Percentiles rank a stretch among this genome's conserved stretches.
phyloP scores from a whole-genome alignment of 2,888 invertebrate species.

The Ypsolopha scabrella region DNA sequence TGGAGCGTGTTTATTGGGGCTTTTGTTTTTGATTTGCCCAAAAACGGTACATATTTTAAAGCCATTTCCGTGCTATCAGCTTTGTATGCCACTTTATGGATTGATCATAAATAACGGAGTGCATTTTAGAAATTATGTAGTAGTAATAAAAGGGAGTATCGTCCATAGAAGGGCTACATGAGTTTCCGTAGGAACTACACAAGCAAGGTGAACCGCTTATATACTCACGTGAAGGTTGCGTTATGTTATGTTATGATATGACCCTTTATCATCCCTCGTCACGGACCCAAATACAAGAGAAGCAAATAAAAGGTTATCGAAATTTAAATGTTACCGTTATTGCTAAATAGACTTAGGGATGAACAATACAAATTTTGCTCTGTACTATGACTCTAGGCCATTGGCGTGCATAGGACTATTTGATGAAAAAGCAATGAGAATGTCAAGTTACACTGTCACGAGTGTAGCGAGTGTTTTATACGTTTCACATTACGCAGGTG shows the following conservation, averaged over 20 bases:
- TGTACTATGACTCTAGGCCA: slow-evolving; percentile 6
- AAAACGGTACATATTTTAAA: too few species aligned
- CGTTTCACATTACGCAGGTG: too few species aligned
- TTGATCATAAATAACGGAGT: too few species aligned
- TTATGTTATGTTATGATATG: too few species aligned
- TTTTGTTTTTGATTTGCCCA: not conserved
- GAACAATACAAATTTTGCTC: slow-evolving; percentile 6
- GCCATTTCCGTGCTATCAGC: too few species aligned
- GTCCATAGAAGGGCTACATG: slow-evolving; percentile 49
- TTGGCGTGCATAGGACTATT: slow-evolving; percentile 2
- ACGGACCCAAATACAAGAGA: slow-evolving; percentile 28
- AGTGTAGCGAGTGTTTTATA: too few species aligned
- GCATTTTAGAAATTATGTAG: slow-evolving; percentile 36
- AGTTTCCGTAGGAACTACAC: slow-evolving; percentile 36
- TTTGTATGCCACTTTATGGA: too few species aligned
- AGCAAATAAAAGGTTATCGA: slow-evolving; percentile 25
- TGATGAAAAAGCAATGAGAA: slow-evolving; percentile 19
- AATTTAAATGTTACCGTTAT: slow-evolving; percentile 26
- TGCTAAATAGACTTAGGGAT: slow-evolving; percentile 16
- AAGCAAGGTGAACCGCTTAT: slow-evolving; percentile 43
- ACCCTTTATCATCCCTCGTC: slow-evolving; percentile 42
- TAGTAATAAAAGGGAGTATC: slow-evolving; percentile 48
- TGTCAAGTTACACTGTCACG: too few species aligned
- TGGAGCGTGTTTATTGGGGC: not conserved
- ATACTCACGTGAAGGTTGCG: slow-evolving; percentile 45